These are phyloP conservation scores for Aporophyla lueneburgensis DNA, from an alignment of 2,888 invertebrate species.

Conservation along the genomic window DNA sequence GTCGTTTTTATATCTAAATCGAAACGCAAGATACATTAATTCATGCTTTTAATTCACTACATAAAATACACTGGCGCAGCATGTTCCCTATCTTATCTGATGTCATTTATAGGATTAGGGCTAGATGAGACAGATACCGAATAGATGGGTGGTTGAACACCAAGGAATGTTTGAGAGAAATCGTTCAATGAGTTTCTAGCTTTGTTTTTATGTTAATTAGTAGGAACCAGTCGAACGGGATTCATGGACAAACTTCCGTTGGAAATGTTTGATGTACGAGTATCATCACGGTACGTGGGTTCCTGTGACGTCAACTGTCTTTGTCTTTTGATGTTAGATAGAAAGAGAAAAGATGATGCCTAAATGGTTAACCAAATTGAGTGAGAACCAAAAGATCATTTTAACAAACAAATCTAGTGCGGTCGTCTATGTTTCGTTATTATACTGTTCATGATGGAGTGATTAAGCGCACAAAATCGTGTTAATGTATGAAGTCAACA, in stretches of 20 bases:
- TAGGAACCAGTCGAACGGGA: conserved; percentile 80
- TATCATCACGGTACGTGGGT: conserved; percentile 76
- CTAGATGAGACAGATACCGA: conserved; percentile 87
- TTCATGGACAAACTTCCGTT: conserved; percentile 85
- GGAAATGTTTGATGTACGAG: conserved; percentile 81
- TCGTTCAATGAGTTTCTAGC: conserved; percentile 87
- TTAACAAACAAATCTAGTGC: conserved; percentile 75
- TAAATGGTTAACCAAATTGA: conserved; percentile 61
- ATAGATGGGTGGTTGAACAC: conserved; percentile 84
- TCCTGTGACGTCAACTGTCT: conserved; percentile 68
- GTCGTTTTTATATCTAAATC: conserved; percentile 72
- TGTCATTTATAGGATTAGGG: conserved; percentile 90
- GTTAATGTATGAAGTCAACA: conserved; percentile 69
- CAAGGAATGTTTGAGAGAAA: conserved; percentile 86
- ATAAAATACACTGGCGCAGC: conserved; percentile 74
- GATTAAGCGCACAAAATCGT: conserved; percentile 71
- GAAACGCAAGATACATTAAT: conserved; percentile 72
- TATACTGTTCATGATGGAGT: conserved; percentile 64
- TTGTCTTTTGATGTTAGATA: conserved; percentile 51
- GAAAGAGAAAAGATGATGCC: conserved; percentile 62
- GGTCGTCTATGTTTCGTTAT: conserved; percentile 66
- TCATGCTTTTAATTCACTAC: conserved; percentile 74
- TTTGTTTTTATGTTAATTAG: conserved; percentile 90
- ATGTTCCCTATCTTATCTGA: conserved; percentile 84
- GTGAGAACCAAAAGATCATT: conserved; percentile 76